Evolutionary conservation across 1,140 invertebrate species (phyloP).

Genomic region (Brachionus koreanus): DNA sequence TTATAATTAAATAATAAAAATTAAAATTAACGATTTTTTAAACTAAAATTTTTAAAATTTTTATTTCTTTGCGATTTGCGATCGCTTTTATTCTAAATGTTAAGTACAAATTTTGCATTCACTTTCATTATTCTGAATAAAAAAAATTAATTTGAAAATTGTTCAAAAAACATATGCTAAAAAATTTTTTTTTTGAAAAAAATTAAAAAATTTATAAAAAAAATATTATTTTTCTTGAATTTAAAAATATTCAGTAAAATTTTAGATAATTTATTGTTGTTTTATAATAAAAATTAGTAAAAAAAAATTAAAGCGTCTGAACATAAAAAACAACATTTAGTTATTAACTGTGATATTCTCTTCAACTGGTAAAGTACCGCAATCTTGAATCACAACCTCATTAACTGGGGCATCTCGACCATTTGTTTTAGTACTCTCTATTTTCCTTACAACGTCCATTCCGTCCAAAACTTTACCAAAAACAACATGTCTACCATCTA

Average conservation of each 20-base stretch:
- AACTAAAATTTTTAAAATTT: neutral
- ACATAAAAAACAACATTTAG: neutral
- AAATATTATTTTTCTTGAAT: too few relatives aligned
- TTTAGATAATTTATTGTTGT: neutral
- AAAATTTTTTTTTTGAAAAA: too few relatives aligned
- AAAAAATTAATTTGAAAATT: too few relatives aligned
- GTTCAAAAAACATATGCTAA: too few relatives aligned
- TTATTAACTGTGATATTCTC: neutral
- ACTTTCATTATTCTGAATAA: too few relatives aligned
- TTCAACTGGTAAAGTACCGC: constrained; percentile 65
- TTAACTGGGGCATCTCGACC: constrained; percentile 67
- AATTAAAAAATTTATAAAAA: too few relatives aligned
- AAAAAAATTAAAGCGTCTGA: neutral
- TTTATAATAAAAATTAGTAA: neutral
- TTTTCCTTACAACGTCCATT: constrained; percentile 46
- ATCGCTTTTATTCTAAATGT: too few relatives aligned
- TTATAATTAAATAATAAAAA: neutral
- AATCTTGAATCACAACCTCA: constrained; percentile 69
- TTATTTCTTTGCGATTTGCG: too few relatives aligned
- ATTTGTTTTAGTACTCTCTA: constrained; percentile 64
- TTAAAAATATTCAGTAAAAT: neutral
- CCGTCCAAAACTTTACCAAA: constrained; percentile 75
- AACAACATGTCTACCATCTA: constrained; percentile 88
- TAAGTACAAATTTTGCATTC: too few relatives aligned
- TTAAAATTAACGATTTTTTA: neutral